These are phyloP conservation scores for Villa cingulata DNA, from an alignment of 2,888 invertebrate genomes.

Conservation along the genomic window DNA sequence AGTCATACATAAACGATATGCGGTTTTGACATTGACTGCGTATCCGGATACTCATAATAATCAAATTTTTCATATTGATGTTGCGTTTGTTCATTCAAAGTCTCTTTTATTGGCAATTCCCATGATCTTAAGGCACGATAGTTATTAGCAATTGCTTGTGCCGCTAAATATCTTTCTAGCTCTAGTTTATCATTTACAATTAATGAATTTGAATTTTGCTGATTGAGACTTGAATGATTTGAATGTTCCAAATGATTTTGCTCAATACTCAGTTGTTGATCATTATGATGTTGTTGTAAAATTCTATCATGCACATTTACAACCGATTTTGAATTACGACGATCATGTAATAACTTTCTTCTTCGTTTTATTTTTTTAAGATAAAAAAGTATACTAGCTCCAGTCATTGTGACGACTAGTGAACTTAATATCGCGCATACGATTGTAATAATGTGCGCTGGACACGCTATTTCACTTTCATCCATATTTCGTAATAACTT, in stretches of 20 bases:
- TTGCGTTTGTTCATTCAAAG: slow-evolving; percentile 20
- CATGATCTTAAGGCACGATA: slow-evolving; percentile 35
- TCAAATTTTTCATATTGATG: slow-evolving; percentile 37
- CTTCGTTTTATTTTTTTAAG: slow-evolving; percentile 32
- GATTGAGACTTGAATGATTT: slow-evolving; percentile 18
- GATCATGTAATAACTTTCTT: slow-evolving; percentile 31
- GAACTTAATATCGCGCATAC: slow-evolving; percentile 34
- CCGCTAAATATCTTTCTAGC: slow-evolving; percentile 34
- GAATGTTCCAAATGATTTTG: slow-evolving; percentile 23
- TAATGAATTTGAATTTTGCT: slow-evolving; percentile 6
- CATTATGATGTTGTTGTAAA: slow-evolving; percentile 27
- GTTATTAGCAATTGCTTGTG: slow-evolving; percentile 35
- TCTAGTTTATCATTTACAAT: slow-evolving; percentile 31
- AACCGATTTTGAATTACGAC: slow-evolving; percentile 31
- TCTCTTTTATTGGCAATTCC: slow-evolving; percentile 34
- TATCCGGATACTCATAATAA: slow-evolving; percentile 35
- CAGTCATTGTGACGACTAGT: slow-evolving; percentile 32
- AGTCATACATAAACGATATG: slow-evolving; percentile 43
- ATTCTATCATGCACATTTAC: slow-evolving; percentile 36
- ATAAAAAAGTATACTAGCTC: slow-evolving; percentile 32
- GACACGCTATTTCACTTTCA: slow-evolving; percentile 35
- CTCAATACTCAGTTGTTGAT: slow-evolving; percentile 13
- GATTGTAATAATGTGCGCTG: slow-evolving; percentile 36
- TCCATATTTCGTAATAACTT: slow-evolving; percentile 29
- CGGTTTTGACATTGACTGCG: slow-evolving; percentile 37